phyloP scores from a whole-genome alignment of 1,140 invertebrate genomes.

The Monochamus saltuarius region DNA sequence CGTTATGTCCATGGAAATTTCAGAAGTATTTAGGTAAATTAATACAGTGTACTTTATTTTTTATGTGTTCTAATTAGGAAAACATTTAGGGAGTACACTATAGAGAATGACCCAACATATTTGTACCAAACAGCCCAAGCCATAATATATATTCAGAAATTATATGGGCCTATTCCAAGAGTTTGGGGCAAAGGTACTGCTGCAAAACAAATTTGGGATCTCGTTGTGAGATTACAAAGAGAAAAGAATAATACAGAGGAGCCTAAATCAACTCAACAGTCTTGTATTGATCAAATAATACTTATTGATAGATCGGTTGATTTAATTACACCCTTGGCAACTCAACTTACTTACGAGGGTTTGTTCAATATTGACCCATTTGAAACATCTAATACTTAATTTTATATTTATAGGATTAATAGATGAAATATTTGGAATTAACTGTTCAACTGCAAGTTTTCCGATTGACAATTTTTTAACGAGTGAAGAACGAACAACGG shows the following conservation, averaged over 20 bases:
- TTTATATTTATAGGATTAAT: conserved; percentile 62
- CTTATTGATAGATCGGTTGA: conserved; percentile 74
- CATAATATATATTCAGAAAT: conserved; percentile 78
- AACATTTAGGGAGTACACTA: conserved; percentile 70
- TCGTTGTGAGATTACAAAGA: conserved; percentile 77
- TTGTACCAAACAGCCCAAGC: conserved; percentile 88
- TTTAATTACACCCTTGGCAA: conserved; percentile 87
- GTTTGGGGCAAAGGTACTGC: conserved; percentile 85
- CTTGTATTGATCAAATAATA: conserved; percentile 85
- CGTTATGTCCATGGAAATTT: conserved; percentile 89
- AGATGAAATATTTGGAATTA: conserved; percentile 82
- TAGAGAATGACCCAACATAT: conserved; percentile 87
- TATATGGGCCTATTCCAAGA: conserved; percentile 87
- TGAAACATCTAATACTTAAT: not conserved
- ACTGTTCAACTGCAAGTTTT: conserved; percentile 72
- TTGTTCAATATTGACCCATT: not conserved
- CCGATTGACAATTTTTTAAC: conserved; percentile 81
- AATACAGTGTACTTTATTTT: too few relatives aligned
- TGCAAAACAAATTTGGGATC: conserved; percentile 86
- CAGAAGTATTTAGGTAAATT: conserved; percentile 67
- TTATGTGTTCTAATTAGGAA: not conserved
- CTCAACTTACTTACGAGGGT: conserved; percentile 96
- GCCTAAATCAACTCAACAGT: conserved; percentile 48
- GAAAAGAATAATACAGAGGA: conserved; percentile 56
- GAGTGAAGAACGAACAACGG: conserved; percentile 62